phyloP scores from a whole-genome alignment of 2,888 invertebrate genomes.

The Drosophila dives region DNA sequence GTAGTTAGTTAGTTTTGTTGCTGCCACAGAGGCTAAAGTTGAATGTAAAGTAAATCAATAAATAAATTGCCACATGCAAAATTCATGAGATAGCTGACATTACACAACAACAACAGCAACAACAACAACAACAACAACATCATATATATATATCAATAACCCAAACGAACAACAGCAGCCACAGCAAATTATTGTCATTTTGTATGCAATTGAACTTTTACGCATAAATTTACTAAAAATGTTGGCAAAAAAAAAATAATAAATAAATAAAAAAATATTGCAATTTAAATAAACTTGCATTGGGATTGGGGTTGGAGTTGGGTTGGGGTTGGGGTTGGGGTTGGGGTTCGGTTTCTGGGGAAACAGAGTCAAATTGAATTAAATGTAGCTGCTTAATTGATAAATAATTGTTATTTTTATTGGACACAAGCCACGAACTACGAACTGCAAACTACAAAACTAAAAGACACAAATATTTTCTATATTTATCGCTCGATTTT shows the following conservation, averaged over 20 bases:
- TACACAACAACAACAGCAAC: slow-evolving; percentile 33
- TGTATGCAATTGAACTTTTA: slow-evolving; percentile 77
- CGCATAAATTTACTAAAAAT: slow-evolving; percentile 65
- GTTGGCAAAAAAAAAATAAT: slow-evolving; percentile 2
- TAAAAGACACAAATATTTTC: neutral
- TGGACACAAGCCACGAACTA: slow-evolving; percentile 19
- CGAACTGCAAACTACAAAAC: slow-evolving; percentile 1
- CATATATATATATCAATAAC: slow-evolving; percentile 47
- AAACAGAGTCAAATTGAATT: slow-evolving; percentile 57
- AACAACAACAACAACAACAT: slow-evolving; percentile 26
- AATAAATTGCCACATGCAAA: slow-evolving; percentile 79
- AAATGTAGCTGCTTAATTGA: slow-evolving; percentile 70
- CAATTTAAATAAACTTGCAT: slow-evolving; percentile 18
- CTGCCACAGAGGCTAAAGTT: slow-evolving; percentile 7
- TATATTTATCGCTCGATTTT: neutral
- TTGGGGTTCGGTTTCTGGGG: neutral
- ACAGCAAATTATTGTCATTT: slow-evolving; percentile 74
- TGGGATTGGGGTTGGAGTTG: no score
- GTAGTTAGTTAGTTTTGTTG: slow-evolving; percentile 44
- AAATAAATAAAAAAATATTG: slow-evolving; percentile 3
- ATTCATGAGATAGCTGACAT: slow-evolving; percentile 67
- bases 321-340: neutral
- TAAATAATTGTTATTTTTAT: slow-evolving; percentile 73
- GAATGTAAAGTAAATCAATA: slow-evolving; percentile 73
- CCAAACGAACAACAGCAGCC: slow-evolving; percentile 21